Evolutionary conservation across 2,888 invertebrate species (phyloP), one percentile per base, ranked within the genome.

Genomic region (Steromphala cineraria): DNA sequence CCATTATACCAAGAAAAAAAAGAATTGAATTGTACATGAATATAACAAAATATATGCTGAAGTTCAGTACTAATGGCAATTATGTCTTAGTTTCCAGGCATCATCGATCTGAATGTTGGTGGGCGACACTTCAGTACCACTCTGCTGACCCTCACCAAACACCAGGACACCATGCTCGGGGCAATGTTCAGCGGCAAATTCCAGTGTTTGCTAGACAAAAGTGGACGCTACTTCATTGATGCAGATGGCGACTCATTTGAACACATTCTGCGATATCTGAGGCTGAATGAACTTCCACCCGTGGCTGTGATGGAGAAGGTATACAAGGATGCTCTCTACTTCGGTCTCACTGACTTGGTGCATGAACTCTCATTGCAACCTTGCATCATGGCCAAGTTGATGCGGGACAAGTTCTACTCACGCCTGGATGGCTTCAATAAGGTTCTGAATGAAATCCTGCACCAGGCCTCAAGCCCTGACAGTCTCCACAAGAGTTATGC

Each of bases 151-250:
- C 82, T 92, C 19, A 87, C 87, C 7, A 91, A 90, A 81, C 86
- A 87, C 53, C 81, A 84, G 21, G 89, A 89, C 80, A 90, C 89
- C 55, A 92, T 92, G 92, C 79, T 92, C 75, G 87, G 89, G 5
- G 89, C 90, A 76, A 92, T 92, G 92, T 92, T 92, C 80, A 91
- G 91, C 79, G 92, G 92, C 7, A 87, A 91, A 19, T 92, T 90
- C 78, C 77, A 86, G 7, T 82, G 89, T 1, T 85, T 87, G 13
- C 81, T 84, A 53, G 92, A 92, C 86, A 85, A 86, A 79, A 83
- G 90, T 81, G 92, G 91, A 1, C 85, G 89, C n/a, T 92, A 89
- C 79, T 92, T 92, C 82, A 90, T 92, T 40, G 92, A 92, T 84
- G 90, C 89, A 8, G 90, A 92, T 81, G 92, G 91, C 0, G 83